Evolutionary conservation across 2,888 invertebrate genomes (phyloP).

Genomic region (Troides oblongomaculatus): DNA sequence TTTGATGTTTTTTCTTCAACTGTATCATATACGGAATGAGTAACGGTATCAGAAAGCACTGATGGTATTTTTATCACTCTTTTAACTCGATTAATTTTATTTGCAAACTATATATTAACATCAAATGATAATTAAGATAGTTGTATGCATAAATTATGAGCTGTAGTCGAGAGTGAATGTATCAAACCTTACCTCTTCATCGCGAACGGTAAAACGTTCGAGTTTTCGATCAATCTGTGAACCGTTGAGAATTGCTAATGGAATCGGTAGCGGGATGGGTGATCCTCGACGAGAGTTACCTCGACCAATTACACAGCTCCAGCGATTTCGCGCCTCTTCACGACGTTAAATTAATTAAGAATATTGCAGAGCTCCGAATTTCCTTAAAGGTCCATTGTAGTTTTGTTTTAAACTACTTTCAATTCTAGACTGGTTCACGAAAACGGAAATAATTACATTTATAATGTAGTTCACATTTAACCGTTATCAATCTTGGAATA

Average conservation of each 20-base stretch:
- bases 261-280: constrained; percentile 22
- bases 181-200: constrained; percentile 11
- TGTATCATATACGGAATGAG: no score
- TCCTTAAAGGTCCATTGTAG: neutral
- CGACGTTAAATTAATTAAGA: constrained; percentile 42
- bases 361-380: constrained; percentile 32
- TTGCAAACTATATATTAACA: no score
- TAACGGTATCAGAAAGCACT: no score
- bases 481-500: neutral
- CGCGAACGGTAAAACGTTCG: constrained; percentile 12
- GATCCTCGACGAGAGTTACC: constrained; percentile 22
- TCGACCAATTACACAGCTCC: constrained; percentile 29
- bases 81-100: no score
- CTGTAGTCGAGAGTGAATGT: neutral
- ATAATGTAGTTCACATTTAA: neutral
- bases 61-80: no score
- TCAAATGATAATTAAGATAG: no score
- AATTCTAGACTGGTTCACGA: neutral
- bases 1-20: no score
- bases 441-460: neutral
- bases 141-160: no score
- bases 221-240: constrained; percentile 23
- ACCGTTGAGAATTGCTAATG: constrained; percentile 28
- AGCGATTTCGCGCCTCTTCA: constrained; percentile 38
- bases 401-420: neutral